These are phyloP conservation scores for Haliclystus octoradiatus DNA, from an alignment of 30 jellyfish, hydroid and myxozoan species.

Conservation along the genomic window DNA sequence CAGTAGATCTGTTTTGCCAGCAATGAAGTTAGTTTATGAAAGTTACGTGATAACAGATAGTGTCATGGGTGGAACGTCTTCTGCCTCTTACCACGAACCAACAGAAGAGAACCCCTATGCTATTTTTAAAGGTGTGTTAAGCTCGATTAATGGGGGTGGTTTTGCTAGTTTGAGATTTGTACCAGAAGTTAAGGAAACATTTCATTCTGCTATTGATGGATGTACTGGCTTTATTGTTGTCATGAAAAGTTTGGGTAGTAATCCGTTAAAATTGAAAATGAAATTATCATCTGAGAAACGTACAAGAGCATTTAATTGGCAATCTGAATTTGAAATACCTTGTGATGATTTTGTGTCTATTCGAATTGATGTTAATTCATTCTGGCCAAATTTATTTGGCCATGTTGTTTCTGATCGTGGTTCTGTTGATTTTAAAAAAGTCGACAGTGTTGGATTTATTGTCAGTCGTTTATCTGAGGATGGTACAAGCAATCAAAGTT, in stretches of 20 bases:
- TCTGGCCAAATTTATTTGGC: conserved; percentile 98
- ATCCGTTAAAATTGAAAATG: conserved; percentile 38
- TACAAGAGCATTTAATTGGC: conserved; percentile 90
- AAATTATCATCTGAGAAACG: conserved; percentile 72
- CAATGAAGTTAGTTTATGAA: background rate
- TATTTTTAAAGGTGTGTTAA: conserved; percentile 43
- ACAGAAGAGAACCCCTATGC: conserved; percentile 12
- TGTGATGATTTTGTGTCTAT: conserved; percentile 29
- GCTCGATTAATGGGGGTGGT: conserved; percentile 65
- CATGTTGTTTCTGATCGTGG: conserved; percentile 79
- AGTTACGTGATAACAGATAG: conserved; percentile 40
- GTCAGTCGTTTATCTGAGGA: conserved; percentile 73
- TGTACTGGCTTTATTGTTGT: conserved; percentile 36
- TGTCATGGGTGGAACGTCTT: conserved; percentile 54
- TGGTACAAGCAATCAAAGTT: conserved; percentile 71
- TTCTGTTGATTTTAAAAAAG: conserved; percentile 42
- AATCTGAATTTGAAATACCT: conserved; percentile 57
- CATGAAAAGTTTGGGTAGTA: conserved; percentile 31
- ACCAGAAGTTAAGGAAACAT: conserved; percentile 37
- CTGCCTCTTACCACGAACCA: conserved; percentile 10
- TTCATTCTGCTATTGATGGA: conserved; percentile 27
- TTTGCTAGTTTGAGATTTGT: conserved; percentile 77
- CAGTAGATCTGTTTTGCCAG: conserved; percentile 2
- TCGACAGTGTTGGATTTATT: conserved; percentile 69
- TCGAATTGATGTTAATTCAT: conserved; percentile 52